Evolutionary conservation across 2,888 invertebrate species (phyloP).

Genomic region (Standfussiana lucernea): DNA sequence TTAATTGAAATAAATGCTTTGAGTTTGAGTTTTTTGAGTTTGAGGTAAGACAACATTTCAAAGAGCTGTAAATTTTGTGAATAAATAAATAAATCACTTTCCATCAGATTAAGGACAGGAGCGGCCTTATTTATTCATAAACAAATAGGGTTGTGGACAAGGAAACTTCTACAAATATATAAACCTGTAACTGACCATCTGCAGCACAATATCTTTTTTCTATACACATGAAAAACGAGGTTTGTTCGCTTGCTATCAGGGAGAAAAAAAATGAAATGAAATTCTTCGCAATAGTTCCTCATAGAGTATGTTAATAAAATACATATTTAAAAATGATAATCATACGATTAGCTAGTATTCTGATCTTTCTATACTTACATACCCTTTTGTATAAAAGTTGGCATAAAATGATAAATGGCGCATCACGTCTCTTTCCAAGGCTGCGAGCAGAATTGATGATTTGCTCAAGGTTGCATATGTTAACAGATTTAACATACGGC

Average conservation of each 20-base stretch:
- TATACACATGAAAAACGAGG: no score
- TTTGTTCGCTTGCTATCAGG: no score
- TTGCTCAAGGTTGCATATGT: slow-evolving; percentile 24
- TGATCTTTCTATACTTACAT: neutral
- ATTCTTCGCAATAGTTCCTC: no score
- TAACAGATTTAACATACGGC: slow-evolving; percentile 25
- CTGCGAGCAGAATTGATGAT: slow-evolving; percentile 20
- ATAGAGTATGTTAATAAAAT: neutral
- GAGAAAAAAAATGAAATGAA: slow-evolving; percentile 8
- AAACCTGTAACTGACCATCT: neutral
- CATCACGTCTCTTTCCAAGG: slow-evolving; percentile 10
- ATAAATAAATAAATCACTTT: no score
- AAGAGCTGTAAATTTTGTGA: no score
- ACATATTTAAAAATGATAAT: neutral
- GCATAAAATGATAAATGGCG: slow-evolving; percentile 39
- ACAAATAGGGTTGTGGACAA: neutral
- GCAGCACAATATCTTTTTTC: no score
- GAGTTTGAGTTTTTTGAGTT: no score
- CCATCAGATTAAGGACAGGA: neutral
- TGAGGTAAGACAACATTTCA: no score
- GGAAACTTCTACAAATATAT: neutral
- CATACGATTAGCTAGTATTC: neutral
- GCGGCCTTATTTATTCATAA: neutral
- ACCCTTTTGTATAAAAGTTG: neutral
- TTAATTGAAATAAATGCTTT: no score